phyloP scores from a whole-genome alignment of 64 coral and sea anemone species.

The Anthopleura sola region DNA sequence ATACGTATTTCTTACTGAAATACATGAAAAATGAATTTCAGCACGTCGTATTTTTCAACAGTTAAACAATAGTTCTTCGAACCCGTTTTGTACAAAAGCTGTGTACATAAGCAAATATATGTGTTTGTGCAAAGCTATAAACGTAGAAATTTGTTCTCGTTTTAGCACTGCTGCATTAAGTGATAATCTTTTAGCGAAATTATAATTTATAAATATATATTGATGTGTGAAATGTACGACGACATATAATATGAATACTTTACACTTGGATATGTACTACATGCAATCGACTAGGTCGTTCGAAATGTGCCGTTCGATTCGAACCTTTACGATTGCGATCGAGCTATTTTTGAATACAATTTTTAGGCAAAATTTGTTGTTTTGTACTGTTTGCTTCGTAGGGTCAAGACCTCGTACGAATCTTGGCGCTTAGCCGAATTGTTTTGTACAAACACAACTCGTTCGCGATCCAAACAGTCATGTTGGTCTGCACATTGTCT shows the following conservation, averaged over 20 bases:
- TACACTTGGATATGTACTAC: neutral
- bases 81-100: neutral
- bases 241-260: neutral
- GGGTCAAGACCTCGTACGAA: conserved; percentile 7
- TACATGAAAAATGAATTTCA: neutral
- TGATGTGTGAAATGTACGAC: neutral
- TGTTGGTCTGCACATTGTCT: too few relatives aligned
- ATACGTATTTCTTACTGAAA: too few relatives aligned
- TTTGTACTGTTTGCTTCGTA: neutral
- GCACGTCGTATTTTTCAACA: neutral
- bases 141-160: neutral
- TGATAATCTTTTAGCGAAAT: conserved; percentile 4
- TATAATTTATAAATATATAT: neutral
- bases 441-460: neutral
- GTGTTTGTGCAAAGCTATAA: neutral
- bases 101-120: neutral
- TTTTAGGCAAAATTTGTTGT: neutral
- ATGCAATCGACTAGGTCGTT: neutral
- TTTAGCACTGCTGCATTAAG: neutral
- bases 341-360: neutral
- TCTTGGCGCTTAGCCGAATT: neutral
- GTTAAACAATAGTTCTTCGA: neutral
- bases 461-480: neutral
- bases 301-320: neutral
- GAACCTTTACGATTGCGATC: neutral